These are phyloP conservation scores for Hippoglossus stenolepis DNA, from an alignment of 2,113 vertebrate species.

Conservation along the genomic window DNA sequence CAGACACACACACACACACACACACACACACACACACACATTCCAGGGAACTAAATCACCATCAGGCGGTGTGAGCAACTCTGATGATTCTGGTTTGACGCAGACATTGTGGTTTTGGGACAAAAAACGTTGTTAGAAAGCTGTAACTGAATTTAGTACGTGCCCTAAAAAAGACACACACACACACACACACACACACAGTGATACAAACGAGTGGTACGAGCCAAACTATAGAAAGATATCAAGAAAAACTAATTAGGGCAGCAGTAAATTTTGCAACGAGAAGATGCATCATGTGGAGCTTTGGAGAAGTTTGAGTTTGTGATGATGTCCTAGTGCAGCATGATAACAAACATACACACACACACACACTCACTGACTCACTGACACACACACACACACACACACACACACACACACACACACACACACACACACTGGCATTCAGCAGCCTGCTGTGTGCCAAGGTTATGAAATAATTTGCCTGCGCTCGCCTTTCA, in stretches of 20 bases:
- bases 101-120: constrained; percentile 22
- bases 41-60: constrained; percentile 28
- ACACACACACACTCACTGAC: constrained; percentile 6
- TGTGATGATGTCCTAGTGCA: background rate
- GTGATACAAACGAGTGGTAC: too few relatives aligned
- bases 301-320: constrained; percentile 9
- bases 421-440: constrained; percentile 9
- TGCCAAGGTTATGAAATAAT: constrained; percentile 57
- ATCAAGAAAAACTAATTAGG: background rate
- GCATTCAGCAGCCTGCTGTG: constrained; percentile 28
- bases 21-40: constrained; percentile 35
- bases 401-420: constrained; percentile 3
- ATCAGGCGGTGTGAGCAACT: background rate
- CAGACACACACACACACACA: constrained; percentile 29
- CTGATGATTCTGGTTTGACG: constrained; percentile 37
- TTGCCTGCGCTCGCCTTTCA: constrained; percentile 38
- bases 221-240: too few relatives aligned
- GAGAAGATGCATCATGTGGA: background rate
- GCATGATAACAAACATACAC: constrained; percentile 5
- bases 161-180: constrained; percentile 1
- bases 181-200: background rate
- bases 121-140: constrained; percentile 8
- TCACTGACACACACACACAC: background rate
- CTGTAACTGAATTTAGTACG: constrained; percentile 33
- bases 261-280: constrained; percentile 3